phyloP scores from a whole-genome alignment of 37 sponge, comb jelly and placozoan species.

The Aphrocallistes beatrix region DNA sequence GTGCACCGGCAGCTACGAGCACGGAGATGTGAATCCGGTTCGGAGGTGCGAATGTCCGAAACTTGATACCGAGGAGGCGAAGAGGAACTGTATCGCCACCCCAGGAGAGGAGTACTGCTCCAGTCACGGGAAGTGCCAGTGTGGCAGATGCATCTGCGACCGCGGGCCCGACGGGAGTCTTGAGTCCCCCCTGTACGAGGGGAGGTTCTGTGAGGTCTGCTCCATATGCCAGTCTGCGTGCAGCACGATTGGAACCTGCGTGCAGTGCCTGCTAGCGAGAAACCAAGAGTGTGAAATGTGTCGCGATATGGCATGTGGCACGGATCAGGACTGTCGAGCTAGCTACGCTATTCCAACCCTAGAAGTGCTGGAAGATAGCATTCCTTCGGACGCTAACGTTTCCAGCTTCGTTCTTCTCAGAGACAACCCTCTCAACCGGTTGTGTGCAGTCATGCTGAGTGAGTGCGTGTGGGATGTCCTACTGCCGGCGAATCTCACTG shows the following conservation, averaged over 20 bases:
- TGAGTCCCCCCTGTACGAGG: conserved; percentile 2
- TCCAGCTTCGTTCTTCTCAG: not conserved
- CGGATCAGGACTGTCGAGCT: not conserved
- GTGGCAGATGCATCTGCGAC: not conserved
- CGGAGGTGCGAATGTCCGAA: conserved; percentile 1
- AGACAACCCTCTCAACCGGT: not conserved
- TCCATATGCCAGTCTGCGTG: not conserved
- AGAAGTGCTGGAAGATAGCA: too few species aligned
- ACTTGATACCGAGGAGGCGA: not conserved
- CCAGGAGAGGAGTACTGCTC: not conserved
- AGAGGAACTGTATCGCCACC: not conserved
- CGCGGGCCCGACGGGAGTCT: not conserved
- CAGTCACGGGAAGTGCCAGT: not conserved
- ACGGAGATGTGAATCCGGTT: not conserved
- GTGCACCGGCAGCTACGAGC: not conserved
- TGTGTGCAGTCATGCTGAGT: not conserved
- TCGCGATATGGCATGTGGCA: not conserved
- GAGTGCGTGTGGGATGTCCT: not conserved
- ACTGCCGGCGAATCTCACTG: not conserved
- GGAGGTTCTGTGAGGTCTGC: not conserved
- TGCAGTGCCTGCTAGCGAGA: not conserved
- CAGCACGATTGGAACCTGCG: not conserved
- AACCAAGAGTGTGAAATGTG: not conserved
- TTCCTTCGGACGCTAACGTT: too few species aligned
- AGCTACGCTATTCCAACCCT: not conserved